A percentile compares a stretch with the other conserved stretches of the same genome.
Conservation (phyloP, 1,140 invertebrate genomes). For the Temnothorax nylanderi region DNA sequence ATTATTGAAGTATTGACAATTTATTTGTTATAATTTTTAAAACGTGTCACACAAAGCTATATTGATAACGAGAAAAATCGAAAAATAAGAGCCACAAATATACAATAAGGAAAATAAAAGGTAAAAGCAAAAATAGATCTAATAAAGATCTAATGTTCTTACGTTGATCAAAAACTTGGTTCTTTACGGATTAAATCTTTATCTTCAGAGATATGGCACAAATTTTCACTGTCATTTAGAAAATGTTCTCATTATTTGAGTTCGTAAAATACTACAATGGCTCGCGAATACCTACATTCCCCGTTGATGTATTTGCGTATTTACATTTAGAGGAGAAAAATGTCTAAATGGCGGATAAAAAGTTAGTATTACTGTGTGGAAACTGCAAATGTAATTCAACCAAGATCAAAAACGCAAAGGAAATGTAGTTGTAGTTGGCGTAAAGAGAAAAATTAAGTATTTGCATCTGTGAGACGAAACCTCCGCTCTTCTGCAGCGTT, state of each 20-base stretch:
- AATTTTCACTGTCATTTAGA: conserved; percentile 22
- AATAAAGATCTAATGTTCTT: neutral
- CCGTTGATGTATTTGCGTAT: conserved; percentile 22
- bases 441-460: conserved; percentile 71
- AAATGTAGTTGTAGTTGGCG: conserved; percentile 18
- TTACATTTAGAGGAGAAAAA: conserved; percentile 47
- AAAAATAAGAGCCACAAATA: neutral
- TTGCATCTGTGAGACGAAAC: conserved; percentile 65
- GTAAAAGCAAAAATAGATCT: neutral
- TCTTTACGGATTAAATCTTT: neutral
- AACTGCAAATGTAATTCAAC: conserved; percentile 57
- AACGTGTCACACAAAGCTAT: neutral
- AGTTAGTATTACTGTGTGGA: conserved; percentile 50
- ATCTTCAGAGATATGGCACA: neutral
- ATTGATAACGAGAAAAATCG: neutral
- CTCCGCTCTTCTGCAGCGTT: conserved; percentile 8
- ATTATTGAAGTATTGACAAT: conserved; percentile 37
- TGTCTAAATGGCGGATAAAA: conserved; percentile 56
- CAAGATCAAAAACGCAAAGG: conserved; percentile 48
- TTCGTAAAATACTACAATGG: conserved; percentile 21
- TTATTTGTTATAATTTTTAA: conserved; percentile 11
- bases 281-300: neutral
- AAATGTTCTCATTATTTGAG: neutral
- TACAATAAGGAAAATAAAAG: neutral
- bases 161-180: neutral